Conservation (phyloP, 2,888 invertebrate species). For the Gryllus longicercus region DNA sequence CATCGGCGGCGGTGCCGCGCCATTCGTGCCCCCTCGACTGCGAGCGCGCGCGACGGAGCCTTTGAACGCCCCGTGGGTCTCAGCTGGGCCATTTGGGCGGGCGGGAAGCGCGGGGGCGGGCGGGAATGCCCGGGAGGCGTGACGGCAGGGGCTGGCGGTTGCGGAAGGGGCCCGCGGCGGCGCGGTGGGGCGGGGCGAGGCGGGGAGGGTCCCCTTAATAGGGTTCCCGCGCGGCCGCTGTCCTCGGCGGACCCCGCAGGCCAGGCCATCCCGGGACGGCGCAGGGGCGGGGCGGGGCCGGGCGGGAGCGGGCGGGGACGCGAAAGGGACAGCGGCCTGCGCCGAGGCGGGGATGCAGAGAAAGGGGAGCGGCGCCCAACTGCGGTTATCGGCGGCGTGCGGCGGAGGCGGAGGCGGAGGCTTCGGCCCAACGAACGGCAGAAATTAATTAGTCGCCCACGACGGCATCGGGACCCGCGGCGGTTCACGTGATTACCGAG, state of each 20-base stretch:
- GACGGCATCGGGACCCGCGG: constrained; percentile 6
- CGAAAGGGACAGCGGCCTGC: background rate
- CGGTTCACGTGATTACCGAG: background rate
- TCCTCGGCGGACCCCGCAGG: background rate
- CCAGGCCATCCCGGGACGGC: background rate
- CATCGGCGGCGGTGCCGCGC: too few species aligned
- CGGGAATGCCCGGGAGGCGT: too few species aligned
- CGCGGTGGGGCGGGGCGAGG: background rate
- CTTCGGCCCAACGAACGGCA: background rate
- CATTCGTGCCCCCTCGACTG: too few species aligned
- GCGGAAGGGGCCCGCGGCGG: background rate
- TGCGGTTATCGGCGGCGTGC: constrained; percentile 8
- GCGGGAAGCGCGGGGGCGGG: background rate
- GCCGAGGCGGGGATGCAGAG: background rate
- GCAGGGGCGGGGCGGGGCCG: too few species aligned
- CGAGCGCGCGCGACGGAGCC: background rate
- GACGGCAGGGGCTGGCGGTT: too few species aligned
- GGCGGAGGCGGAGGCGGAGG: background rate
- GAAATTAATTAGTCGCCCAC: background rate
- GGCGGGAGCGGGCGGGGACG: background rate
- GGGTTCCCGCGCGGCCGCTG: background rate
- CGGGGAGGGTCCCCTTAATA: background rate
- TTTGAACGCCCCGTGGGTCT: background rate
- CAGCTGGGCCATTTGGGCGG: background rate
- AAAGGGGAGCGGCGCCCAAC: background rate